Conservation (phyloP, 2,888 invertebrate genomes). For the Pristionchus fissidentatus region DNA sequence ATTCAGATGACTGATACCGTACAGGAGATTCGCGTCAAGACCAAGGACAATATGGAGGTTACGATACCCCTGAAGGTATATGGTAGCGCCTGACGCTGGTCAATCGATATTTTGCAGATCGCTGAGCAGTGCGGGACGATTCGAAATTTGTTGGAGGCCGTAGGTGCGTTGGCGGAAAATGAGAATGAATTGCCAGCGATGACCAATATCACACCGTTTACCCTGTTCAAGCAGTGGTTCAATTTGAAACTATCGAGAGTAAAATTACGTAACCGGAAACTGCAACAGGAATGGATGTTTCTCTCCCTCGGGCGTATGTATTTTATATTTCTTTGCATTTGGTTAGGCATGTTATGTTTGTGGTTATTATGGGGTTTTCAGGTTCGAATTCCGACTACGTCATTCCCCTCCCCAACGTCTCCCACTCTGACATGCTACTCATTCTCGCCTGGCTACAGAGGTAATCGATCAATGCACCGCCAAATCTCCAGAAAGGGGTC, state of each 20-base stretch:
- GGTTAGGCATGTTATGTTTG: neutral
- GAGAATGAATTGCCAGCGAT: neutral
- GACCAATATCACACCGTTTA: neutral
- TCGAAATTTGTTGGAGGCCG: slow-evolving; percentile 28
- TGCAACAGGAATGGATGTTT: no score
- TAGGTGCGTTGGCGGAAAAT: slow-evolving; percentile 27
- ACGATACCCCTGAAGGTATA: slow-evolving; percentile 14
- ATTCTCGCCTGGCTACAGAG: slow-evolving; percentile 13
- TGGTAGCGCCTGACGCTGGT: no score
- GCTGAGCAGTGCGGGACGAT: slow-evolving; percentile 39
- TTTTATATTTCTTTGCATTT: no score
- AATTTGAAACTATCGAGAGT: no score
- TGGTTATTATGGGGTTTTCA: neutral
- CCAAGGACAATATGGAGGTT: slow-evolving; percentile 4
- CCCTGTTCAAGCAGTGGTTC: no score
- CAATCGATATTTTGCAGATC: neutral
- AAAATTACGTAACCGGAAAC: no score
- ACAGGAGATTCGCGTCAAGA: neutral
- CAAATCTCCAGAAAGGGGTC: no score
- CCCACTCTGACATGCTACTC: slow-evolving; percentile 13
- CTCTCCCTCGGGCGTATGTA: no score
- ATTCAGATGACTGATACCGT: neutral
- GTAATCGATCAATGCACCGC: neutral
- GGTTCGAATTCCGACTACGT: neutral
- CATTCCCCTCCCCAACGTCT: slow-evolving; percentile 28